phyloP scores from a whole-genome alignment of 1,140 invertebrate genomes.

The Zaprionus vittiger region DNA sequence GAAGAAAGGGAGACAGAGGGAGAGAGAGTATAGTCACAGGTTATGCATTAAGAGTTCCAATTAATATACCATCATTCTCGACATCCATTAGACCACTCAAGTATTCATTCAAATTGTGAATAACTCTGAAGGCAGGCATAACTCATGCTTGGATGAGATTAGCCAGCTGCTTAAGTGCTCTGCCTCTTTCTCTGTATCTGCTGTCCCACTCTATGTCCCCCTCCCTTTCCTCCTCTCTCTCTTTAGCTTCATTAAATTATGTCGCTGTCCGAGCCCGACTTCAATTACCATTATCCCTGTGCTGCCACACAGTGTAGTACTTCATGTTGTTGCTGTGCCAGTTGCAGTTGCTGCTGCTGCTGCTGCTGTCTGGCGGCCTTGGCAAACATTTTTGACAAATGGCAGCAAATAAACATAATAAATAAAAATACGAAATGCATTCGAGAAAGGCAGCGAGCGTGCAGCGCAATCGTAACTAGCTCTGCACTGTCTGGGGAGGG shows the following conservation, averaged over 20 bases:
- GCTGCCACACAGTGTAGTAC: slow-evolving; percentile 15
- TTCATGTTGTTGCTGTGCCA: slow-evolving; percentile 8
- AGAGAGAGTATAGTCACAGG: background rate
- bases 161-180: slow-evolving; percentile 18
- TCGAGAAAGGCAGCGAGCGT: slow-evolving; percentile 46
- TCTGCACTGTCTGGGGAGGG: slow-evolving; percentile 1
- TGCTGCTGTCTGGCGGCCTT: slow-evolving; percentile 51
- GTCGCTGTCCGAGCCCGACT: slow-evolving; percentile 11
- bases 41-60: background rate
- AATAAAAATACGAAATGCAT: slow-evolving; percentile 75
- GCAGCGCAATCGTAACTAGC: slow-evolving; percentile 52
- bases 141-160: slow-evolving; percentile 14
- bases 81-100: slow-evolving; percentile 19
- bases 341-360: slow-evolving; percentile 29
- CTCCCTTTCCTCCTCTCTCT: background rate
- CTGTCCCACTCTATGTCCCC: background rate
- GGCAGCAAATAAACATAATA: slow-evolving; percentile 81
- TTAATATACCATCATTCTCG: background rate
- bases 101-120: slow-evolving; percentile 22
- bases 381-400: slow-evolving; percentile 75
- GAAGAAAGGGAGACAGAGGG: background rate
- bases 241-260: slow-evolving; percentile 30
- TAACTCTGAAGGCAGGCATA: slow-evolving; percentile 2
- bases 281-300: slow-evolving; percentile 50
- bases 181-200: background rate